phyloP scores from a whole-genome alignment of 1,140 invertebrate species.

The Bombus haemorrhoidalis region DNA sequence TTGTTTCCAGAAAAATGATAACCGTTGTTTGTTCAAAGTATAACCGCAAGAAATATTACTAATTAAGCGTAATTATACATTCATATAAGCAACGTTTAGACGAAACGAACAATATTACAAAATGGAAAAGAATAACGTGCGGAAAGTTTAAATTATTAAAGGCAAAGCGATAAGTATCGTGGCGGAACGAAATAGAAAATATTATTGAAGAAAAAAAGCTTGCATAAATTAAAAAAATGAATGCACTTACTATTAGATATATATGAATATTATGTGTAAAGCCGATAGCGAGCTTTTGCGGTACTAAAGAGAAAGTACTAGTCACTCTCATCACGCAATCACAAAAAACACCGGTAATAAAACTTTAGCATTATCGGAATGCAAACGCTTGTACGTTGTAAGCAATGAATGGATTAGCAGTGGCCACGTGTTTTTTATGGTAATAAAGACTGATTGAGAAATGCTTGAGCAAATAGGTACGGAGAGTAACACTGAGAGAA shows the following conservation, averaged over 20 bases:
- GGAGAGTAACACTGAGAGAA: conserved; percentile 37
- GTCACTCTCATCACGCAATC: conserved; percentile 60
- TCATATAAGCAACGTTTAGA: conserved; percentile 21
- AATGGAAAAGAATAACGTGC: not conserved
- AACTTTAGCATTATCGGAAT: conserved; percentile 50
- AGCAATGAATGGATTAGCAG: conserved; percentile 43
- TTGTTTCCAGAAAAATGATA: conserved; percentile 26
- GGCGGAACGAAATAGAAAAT: not conserved
- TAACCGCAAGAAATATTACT: not conserved
- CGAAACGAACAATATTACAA: not conserved
- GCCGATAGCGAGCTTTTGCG: conserved; percentile 56
- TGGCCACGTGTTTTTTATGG: conserved; percentile 52
- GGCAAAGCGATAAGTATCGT: not conserved
- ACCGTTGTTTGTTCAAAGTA: conserved; percentile 30
- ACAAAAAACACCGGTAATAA: conserved; percentile 48
- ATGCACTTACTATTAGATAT: conserved; percentile 53
- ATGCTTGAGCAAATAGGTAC: conserved; percentile 46
- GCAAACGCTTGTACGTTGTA: conserved; percentile 48
- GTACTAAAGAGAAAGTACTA: conserved; percentile 69
- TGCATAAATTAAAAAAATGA: conserved; percentile 46
- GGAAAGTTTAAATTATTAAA: not conserved
- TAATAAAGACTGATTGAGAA: conserved; percentile 62
- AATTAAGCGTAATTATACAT: conserved; percentile 23
- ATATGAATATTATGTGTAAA: conserved; percentile 57
- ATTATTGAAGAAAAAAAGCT: conserved; percentile 9